phyloP scores from a whole-genome alignment of 2,113 vertebrate species.

The Macrotus californicus region DNA sequence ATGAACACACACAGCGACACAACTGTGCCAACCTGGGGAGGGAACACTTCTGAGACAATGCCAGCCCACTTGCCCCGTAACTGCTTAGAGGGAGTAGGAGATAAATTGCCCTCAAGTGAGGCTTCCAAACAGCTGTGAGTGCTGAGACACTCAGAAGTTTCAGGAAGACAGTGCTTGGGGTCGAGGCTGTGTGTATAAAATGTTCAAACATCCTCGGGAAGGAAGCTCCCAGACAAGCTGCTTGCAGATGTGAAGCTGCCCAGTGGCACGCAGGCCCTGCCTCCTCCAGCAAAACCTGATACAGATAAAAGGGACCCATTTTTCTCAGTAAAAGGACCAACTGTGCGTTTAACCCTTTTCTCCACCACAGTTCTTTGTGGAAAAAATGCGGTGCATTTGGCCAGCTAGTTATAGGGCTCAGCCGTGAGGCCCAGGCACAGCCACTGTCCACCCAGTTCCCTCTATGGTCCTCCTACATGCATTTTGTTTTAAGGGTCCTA shows the following conservation, averaged over 20 bases:
- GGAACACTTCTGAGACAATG: background rate
- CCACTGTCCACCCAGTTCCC: background rate
- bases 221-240: background rate
- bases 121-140: background rate
- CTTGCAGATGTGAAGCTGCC: background rate
- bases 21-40: background rate
- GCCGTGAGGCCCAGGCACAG: background rate
- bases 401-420: background rate
- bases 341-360: rapidly evolving
- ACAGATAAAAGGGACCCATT: background rate
- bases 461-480: background rate
- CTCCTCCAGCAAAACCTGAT: background rate
- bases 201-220: background rate
- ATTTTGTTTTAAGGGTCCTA: background rate
- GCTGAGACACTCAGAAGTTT: background rate
- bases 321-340: background rate
- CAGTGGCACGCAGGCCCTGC: background rate
- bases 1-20: background rate
- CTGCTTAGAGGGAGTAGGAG: background rate
- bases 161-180: background rate
- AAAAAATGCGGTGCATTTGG: background rate
- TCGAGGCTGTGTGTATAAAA: background rate
- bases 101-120: rapidly evolving
- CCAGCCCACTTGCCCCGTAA: background rate
- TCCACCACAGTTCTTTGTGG: background rate